phyloP scores from a whole-genome alignment of 2,113 vertebrate species.

The human region GRCh38 chr5:140297501-140298000 shows the following conservation, averaged over 20 bases:
- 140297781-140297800: conserved; percentile 45
- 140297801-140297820: conserved; percentile 60
- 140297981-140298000: conserved; percentile 67
- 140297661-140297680: conserved; percentile 40
- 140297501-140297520: background rate
- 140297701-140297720: conserved; percentile 4
- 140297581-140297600: conserved; percentile 46
- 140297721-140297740: conserved; percentile 32
- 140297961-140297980: conserved; percentile 60
- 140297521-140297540: background rate
- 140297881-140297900: conserved; percentile 53
- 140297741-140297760: background rate
- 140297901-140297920: conserved; percentile 51
- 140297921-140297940: conserved; percentile 40
- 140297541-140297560: conserved; percentile 53
- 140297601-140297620: conserved; percentile 7
- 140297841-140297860: conserved; percentile 50
- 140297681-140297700: conserved; percentile 12
- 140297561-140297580: background rate
- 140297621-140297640: conserved; percentile 46
- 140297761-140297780: background rate
- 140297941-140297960: conserved; percentile 57
- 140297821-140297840: conserved; percentile 31
- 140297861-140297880: conserved; percentile 65
- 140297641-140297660: conserved; percentile 39